Conservation (phyloP, 2,888 invertebrate species). For the Drosophila longiperda region DNA sequence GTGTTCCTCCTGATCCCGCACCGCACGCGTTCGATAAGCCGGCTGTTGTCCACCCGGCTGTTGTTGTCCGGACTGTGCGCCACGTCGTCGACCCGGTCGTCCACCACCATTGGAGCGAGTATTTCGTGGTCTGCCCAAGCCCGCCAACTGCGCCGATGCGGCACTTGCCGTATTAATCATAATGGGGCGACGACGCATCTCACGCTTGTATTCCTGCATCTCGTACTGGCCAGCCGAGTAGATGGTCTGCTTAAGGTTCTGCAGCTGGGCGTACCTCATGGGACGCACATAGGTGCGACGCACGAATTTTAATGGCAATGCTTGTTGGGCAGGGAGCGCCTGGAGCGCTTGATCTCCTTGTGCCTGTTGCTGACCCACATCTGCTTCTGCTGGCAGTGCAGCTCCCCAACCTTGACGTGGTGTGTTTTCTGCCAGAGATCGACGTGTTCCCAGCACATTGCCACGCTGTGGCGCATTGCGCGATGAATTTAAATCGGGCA, state of each 20-base stretch:
- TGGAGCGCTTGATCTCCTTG: constrained; percentile 36
- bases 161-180: constrained; percentile 88
- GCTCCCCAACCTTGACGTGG: constrained; percentile 61
- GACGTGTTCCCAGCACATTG: constrained; percentile 71
- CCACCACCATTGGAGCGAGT: constrained; percentile 71
- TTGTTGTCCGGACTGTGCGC: constrained; percentile 53
- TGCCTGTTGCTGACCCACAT: constrained; percentile 17
- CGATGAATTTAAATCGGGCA: constrained; percentile 80
- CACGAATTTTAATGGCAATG: constrained; percentile 86
- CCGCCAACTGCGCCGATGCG: constrained; percentile 82
- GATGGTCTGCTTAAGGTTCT: constrained; percentile 84
- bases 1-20: constrained; percentile 84
- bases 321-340: constrained; percentile 51
- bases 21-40: constrained; percentile 87
- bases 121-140: constrained; percentile 76
- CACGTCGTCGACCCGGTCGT: constrained; percentile 67
- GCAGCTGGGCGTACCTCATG: constrained; percentile 86
- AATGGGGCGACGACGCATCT: constrained; percentile 91
- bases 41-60: constrained; percentile 70
- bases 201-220: constrained; percentile 90
- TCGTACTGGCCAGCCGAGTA: constrained; percentile 84
- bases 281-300: constrained; percentile 88
- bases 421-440: constrained; percentile 43
- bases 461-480: constrained; percentile 59
- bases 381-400: constrained; percentile 46